A percentile compares a stretch with the other conserved stretches of the same genome.
phyloP scores from a whole-genome alignment of 1,140 invertebrate genomes.

The Zaprionus davidi region DNA sequence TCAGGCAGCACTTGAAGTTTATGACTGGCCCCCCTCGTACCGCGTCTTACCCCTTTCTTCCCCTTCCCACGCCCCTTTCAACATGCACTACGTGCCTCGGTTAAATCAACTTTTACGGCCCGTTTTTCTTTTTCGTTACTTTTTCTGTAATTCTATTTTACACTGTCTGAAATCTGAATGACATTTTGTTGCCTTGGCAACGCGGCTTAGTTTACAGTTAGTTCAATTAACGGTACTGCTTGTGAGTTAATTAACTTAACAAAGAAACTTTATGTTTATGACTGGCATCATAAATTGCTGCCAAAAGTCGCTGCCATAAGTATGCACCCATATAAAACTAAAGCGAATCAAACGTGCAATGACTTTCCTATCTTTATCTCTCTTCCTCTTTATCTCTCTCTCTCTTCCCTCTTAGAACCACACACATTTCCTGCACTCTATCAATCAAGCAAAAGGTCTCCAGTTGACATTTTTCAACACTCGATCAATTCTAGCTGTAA shows the following conservation, averaged over 20 bases:
- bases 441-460: slow-evolving; percentile 65
- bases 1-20: slow-evolving; percentile 68
- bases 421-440: slow-evolving; percentile 69
- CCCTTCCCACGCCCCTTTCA: neutral
- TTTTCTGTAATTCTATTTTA: slow-evolving; percentile 10
- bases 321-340: slow-evolving; percentile 41
- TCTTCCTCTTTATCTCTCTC: neutral
- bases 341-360: slow-evolving; percentile 55
- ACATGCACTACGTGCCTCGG: slow-evolving; percentile 16
- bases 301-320: slow-evolving; percentile 48
- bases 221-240: slow-evolving; percentile 54
- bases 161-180: slow-evolving; percentile 29
- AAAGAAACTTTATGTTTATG: slow-evolving; percentile 1
- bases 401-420: neutral
- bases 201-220: slow-evolving; percentile 54
- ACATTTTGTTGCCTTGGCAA: slow-evolving; percentile 32
- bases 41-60: neutral
- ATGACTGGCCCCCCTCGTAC: slow-evolving; percentile 23
- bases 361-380: slow-evolving; percentile 50
- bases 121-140: slow-evolving; percentile 15
- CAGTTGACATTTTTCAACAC: slow-evolving; percentile 60
- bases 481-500: slow-evolving; percentile 29
- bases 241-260: neutral
- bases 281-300: slow-evolving; percentile 2
- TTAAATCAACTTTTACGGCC: slow-evolving; percentile 40